Evolutionary conservation across 2,888 invertebrate genomes (phyloP), one percentile per base, ranked within the genome.

Genomic region (Leptopilina myrica): DNA sequence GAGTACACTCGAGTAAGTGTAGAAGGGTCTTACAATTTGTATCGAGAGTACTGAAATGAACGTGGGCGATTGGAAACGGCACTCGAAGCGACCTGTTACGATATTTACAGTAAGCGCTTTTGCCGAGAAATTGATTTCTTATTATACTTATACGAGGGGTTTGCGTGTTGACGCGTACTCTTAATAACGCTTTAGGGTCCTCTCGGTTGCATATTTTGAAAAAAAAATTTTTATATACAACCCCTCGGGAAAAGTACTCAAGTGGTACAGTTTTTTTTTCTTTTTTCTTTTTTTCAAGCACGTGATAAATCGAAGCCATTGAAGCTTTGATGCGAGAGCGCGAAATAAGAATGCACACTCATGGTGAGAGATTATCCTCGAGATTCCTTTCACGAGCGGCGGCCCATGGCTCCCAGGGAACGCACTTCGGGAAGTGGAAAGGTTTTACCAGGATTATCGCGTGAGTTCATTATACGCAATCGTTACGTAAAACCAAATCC

Each of bases 251-350:
- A 78, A 78, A 67, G 73, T 67, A 66, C 20, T 73, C 59, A 65
- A 49, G 15, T 76, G 67, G 33, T 33, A 33, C 46, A 46, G 15
- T 14, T 49, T 49, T 49, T 49, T 49, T 49, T 49, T 49, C 8
- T 2, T 49, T 49, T 1, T 49, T 84, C n/a, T n/a, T 84, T 82
- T 85, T 80, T 81, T 56, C 62, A 73, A 77, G 81, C 78, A 82
- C 84, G 86, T 88, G 89, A 88, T 89, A 89, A 89, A 89, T 89
- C 88, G 89, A 88, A 87, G 85, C 88, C 85, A 89, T 88, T 85
- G 88, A 85, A 82, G 87, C 86, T 86, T 49, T 87, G 88, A 89
- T 88, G 88, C 87, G 85, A 81, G 85, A 86, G 85, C 85, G 84
- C 85, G 84, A 87, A 88, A 88, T 87, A 88, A 89, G 87, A 90